These are phyloP conservation scores for Antechinus stuartii DNA, from an alignment of 2,113 vertebrate species.

Conservation along the genomic window DNA sequence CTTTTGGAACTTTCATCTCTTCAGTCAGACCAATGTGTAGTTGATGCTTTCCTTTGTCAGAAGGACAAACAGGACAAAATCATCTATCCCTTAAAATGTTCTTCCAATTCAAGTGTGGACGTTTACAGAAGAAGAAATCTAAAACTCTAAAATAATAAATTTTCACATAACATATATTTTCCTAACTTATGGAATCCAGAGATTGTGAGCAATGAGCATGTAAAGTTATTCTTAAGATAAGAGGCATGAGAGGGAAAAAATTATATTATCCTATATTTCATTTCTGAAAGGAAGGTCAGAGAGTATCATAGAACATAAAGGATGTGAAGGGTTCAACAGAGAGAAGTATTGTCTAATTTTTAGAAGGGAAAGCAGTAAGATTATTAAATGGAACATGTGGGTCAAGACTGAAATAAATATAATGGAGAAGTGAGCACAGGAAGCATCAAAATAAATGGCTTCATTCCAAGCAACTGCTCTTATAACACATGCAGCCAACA, in stretches of 20 bases:
- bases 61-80: background rate
- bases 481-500: conserved; percentile 45
- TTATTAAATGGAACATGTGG: conserved; percentile 14
- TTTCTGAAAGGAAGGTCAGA: background rate
- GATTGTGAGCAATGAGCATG: background rate
- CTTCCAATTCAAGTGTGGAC: background rate
- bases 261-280: background rate
- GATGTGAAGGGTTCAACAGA: conserved; percentile 21
- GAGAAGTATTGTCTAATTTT: conserved; percentile 38
- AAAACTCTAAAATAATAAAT: background rate
- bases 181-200: background rate
- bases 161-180: background rate
- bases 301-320: background rate
- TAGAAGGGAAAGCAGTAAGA: conserved; percentile 32
- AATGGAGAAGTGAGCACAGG: conserved; percentile 24
- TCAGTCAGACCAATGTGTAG: background rate
- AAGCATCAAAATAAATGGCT: conserved; percentile 33
- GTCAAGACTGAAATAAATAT: conserved; percentile 29
- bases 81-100: background rate
- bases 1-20: background rate
- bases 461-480: conserved; percentile 41
- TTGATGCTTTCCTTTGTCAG: background rate
- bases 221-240: background rate
- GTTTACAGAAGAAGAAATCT: background rate
- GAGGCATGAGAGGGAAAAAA: background rate